Evolutionary conservation across 1,140 invertebrate genomes (phyloP).

Genomic region (Yoshiicerus persimilis): DNA sequence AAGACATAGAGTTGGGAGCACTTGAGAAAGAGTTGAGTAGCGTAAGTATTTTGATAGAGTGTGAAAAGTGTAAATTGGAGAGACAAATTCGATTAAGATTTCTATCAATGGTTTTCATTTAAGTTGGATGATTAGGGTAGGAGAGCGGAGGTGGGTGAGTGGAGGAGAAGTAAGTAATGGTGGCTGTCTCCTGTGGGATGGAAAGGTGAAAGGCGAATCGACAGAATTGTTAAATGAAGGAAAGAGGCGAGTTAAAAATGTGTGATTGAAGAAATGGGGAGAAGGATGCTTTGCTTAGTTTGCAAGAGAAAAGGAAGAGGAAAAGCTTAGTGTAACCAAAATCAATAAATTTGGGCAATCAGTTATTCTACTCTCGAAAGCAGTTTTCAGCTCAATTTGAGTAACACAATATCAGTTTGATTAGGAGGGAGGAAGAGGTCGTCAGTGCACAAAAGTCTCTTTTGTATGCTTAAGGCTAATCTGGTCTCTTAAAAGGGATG

Average conservation of each 20-base stretch:
- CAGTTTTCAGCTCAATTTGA: constrained; percentile 44
- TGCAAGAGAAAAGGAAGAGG: constrained; percentile 3
- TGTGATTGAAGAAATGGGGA: not conserved
- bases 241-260: not conserved
- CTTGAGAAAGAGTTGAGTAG: no score
- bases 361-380: constrained; percentile 39
- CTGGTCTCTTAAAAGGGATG: constrained; percentile 18
- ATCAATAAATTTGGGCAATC: constrained; percentile 36
- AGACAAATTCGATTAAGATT: no score
- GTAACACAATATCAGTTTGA: constrained; percentile 40
- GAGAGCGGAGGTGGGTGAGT: not conserved
- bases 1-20: no score
- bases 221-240: not conserved
- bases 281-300: not conserved
- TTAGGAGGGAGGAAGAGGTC: constrained; percentile 32
- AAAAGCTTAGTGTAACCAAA: constrained; percentile 19
- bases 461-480: constrained; percentile 27
- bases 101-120: no score
- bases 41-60: no score
- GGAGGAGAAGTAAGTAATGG: not conserved
- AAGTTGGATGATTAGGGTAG: not conserved
- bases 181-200: not conserved
- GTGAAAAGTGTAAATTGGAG: no score
- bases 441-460: not conserved
- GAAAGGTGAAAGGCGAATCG: not conserved